phyloP scores from a whole-genome alignment of 2,113 vertebrate genomes.

The Monopterus albus region DNA sequence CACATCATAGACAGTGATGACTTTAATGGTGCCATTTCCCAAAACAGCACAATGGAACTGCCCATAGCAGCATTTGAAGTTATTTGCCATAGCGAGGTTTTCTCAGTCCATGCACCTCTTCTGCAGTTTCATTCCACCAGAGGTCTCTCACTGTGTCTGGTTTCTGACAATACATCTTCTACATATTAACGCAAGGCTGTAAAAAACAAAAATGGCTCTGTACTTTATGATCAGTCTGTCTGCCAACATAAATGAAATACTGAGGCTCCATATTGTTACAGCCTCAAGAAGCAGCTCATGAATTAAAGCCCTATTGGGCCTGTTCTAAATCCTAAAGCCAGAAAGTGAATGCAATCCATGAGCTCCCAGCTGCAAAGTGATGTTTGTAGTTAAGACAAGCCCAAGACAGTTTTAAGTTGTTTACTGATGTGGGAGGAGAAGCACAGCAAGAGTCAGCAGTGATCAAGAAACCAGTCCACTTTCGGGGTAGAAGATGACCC shows the following conservation, averaged over 20 bases:
- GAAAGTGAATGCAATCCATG: not conserved
- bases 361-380: constrained; percentile 1
- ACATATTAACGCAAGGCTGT: constrained; percentile 2
- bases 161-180: not conserved
- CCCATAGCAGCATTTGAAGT: constrained; percentile 43
- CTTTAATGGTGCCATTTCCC: constrained; percentile 62
- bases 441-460: no score
- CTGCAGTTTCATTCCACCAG: constrained; percentile 28
- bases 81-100: constrained; percentile 46
- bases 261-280: not conserved
- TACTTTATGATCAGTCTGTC: not conserved
- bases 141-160: constrained; percentile 11
- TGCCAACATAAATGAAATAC: not conserved
- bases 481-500: no score
- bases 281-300: not conserved
- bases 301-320: not conserved
- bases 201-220: constrained; percentile 1
- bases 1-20: constrained; percentile 66
- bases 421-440: no score
- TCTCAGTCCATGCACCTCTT: constrained; percentile 43
- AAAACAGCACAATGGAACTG: constrained; percentile 56
- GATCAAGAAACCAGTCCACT: no score
- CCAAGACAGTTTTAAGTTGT: constrained; percentile 27
- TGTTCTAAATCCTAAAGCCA: constrained; percentile 14
- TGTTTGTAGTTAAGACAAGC: constrained; percentile 4